phyloP scores from a whole-genome alignment of 1,140 invertebrate species.

The Polypedilum vanderplanki region DNA sequence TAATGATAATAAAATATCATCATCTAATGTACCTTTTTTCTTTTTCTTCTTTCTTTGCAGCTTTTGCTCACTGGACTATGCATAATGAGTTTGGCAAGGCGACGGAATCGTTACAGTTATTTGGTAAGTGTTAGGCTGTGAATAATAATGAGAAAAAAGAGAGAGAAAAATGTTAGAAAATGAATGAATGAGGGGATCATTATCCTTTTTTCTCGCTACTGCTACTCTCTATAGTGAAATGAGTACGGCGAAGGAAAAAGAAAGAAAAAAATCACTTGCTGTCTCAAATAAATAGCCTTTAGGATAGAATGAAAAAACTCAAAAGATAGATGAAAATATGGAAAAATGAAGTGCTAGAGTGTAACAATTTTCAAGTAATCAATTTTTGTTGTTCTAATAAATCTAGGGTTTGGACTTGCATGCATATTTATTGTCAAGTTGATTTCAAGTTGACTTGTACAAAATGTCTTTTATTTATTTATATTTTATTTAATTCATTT shows the following conservation, averaged over 20 bases:
- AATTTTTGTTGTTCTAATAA: too few relatives aligned
- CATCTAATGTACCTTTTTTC: slow-evolving; percentile 30
- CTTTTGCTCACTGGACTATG: slow-evolving; percentile 76
- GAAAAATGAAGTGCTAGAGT: slow-evolving; percentile 11
- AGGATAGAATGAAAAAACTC: not conserved
- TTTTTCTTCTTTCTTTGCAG: slow-evolving; percentile 46
- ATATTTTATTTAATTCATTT: too few relatives aligned
- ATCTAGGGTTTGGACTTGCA: too few relatives aligned
- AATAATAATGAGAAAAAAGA: slow-evolving; percentile 1
- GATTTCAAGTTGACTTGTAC: too few relatives aligned
- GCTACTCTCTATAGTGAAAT: not conserved
- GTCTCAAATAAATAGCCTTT: not conserved
- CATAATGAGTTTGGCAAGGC: slow-evolving; percentile 73
- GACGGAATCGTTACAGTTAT: slow-evolving; percentile 77
- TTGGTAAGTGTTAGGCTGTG: slow-evolving; percentile 53
- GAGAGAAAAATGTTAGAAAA: not conserved
- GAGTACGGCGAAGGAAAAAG: not conserved
- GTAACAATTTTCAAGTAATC: not conserved
- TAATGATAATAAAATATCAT: not conserved
- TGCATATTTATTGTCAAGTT: too few relatives aligned
- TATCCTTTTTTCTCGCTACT: not conserved
- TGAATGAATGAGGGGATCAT: not conserved
- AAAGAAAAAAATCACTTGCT: not conserved
- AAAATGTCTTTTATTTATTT: too few relatives aligned
- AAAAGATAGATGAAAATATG: slow-evolving; percentile 8